Base-by-base conservation (phyloP, 2,888 invertebrate species). In the Crocallis elinguaria region DNA sequence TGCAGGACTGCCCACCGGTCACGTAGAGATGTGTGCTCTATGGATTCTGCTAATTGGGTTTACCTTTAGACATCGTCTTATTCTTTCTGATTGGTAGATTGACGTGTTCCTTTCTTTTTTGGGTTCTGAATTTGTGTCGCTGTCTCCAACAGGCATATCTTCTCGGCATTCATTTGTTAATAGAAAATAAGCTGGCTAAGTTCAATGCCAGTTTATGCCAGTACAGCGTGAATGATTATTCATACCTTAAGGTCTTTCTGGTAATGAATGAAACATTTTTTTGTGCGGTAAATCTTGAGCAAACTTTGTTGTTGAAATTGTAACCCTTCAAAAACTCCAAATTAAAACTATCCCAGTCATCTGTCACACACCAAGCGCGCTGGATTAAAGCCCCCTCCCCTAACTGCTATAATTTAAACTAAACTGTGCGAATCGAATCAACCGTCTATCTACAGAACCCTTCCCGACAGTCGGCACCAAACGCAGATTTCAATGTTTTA, bases 351-450 rank as follows among this genome's bases (percentile, higher is more conserved):
- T 46, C 49, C 30, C 44, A 62, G 67, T 66, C 67, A 70, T 69
- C 72, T 68, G 62, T 46, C 45, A 57, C 58, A 57, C 52, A 61
- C 57, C 51, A 60, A 38, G 64, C 65, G 63, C 73, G 72, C 72
- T 77, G 76, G 57, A 64, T 67, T 80, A 82, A 77, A 67, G 64
- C 71, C 79, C 77, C 84, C 82, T 25, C 36, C 32, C 25, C 13
- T 9, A 27, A 36, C 73, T 25, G 82, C 79, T 82, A 87, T 89
- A 88, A 88, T 87, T 88, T 82, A 87, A 85, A 89, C 81, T 84
- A 87, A 90, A 90, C 87, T 80, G 88, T 74, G 85, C 88, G 87
- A 75, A 82, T 79, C 89, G 86, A 88, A 89, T 89, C 46, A 53
- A 53, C 45, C 39, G 64, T 42, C 51, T 38, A 42, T n/a, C n/a